phyloP scores from a whole-genome alignment of 2,113 vertebrate species.

The Forbesichthys agassizii region DNA sequence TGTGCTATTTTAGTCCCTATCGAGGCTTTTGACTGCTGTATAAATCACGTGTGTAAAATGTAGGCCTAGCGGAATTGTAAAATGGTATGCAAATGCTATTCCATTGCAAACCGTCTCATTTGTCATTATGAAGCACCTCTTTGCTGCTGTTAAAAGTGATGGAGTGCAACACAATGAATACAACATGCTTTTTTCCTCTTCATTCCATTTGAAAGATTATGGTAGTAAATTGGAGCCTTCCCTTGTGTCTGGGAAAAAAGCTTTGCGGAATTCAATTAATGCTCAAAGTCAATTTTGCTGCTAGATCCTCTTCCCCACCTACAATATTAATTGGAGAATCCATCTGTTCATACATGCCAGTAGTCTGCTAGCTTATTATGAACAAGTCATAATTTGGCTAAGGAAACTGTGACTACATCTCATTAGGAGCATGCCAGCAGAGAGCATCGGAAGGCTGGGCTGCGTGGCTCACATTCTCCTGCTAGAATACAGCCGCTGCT shows the following conservation, averaged over 20 bases:
- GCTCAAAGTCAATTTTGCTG: conserved; percentile 56
- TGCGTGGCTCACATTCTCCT: background rate
- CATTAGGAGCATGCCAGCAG: conserved; percentile 48
- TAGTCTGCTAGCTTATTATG: conserved; percentile 63
- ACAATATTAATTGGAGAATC: conserved; percentile 68
- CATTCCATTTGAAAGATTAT: conserved; percentile 5
- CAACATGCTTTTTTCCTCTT: background rate
- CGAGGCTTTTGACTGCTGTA: background rate
- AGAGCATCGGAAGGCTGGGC: background rate
- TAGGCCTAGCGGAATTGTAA: background rate
- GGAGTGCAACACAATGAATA: background rate
- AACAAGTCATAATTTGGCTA: conserved; percentile 58
- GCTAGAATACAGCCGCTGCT: too few species aligned
- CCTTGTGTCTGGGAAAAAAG: conserved; percentile 41
- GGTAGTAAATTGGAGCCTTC: background rate
- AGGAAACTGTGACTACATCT: conserved; percentile 63
- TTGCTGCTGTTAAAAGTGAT: background rate
- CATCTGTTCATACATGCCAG: conserved; percentile 62
- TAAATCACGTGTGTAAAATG: background rate
- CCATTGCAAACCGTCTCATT: background rate
- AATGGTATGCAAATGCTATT: background rate
- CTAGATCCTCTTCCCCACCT: conserved; percentile 45
- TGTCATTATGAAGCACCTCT: background rate
- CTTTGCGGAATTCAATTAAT: conserved; percentile 53
- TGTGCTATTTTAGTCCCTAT: background rate